Conservation (phyloP, 2,797 vertebrate species). For the Eulemur albifrons region DNA sequence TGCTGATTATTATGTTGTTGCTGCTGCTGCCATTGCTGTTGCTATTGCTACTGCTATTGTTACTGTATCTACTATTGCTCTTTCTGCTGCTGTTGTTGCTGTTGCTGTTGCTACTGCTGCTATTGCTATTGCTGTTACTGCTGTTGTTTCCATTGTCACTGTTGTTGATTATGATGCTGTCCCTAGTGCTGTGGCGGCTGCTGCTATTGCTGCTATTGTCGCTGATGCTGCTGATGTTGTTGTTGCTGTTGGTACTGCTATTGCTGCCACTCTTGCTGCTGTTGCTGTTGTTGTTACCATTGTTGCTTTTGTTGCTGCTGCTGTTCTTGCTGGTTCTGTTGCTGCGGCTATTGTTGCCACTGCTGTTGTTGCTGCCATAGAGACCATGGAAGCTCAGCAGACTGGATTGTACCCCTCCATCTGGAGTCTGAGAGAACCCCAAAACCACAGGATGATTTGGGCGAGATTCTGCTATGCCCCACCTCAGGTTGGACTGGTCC, state of each 20-base stretch:
- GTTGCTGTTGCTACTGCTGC: rapidly evolving
- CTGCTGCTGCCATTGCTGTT: rapidly evolving
- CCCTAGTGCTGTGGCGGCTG: rapidly evolving
- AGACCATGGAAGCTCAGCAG: not conserved
- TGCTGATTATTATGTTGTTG: rapidly evolving
- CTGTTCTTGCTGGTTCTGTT: rapidly evolving
- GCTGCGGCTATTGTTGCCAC: not conserved
- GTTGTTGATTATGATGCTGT: rapidly evolving
- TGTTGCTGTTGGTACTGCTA: rapidly evolving
- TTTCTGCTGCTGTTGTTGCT: rapidly evolving
- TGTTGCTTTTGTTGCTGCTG: rapidly evolving
- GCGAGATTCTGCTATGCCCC: not conserved
- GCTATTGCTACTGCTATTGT: rapidly evolving
- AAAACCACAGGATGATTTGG: not conserved
- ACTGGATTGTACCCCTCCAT: not conserved
- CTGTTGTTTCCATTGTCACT: rapidly evolving
- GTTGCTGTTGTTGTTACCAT: rapidly evolving
- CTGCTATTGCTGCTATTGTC: rapidly evolving
- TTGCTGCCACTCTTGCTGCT: rapidly evolving
- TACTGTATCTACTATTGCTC: rapidly evolving
- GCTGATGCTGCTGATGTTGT: rapidly evolving
- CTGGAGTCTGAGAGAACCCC: not conserved
- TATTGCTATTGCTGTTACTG: rapidly evolving
- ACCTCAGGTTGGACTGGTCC: not conserved
- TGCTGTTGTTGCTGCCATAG: not conserved